Conservation (phyloP, 2,113 vertebrate genomes). For the Hippoglossus stenolepis region DNA sequence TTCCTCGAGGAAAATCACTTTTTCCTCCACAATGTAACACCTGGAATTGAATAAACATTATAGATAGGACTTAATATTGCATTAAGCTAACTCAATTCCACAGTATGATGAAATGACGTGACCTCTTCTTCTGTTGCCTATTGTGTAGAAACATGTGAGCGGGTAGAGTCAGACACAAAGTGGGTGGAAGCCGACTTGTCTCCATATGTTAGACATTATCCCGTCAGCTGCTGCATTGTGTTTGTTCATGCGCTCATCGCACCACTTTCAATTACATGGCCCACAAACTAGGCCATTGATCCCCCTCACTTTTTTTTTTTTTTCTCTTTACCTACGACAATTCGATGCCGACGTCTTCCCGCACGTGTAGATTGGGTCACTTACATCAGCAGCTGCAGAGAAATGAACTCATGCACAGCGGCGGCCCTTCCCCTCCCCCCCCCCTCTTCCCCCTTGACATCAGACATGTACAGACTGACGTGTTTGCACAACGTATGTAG, state of each 20-base stretch:
- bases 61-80: neutral
- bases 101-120: constrained; percentile 17
- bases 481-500: constrained; percentile 39
- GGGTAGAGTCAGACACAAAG: constrained; percentile 37
- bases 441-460: neutral
- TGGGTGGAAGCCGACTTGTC: constrained; percentile 45
- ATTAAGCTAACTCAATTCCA: constrained; percentile 1
- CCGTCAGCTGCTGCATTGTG: constrained; percentile 66
- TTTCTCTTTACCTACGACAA: neutral
- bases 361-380: constrained; percentile 36
- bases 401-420: neutral
- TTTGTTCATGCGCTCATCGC: constrained; percentile 55
- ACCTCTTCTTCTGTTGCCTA: neutral
- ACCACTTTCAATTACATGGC: constrained; percentile 73
- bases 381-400: constrained; percentile 62
- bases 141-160: constrained; percentile 37
- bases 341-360: constrained; percentile 26
- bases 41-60: constrained; percentile 1
- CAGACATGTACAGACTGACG: neutral
- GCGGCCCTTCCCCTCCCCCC: neutral
- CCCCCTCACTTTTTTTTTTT: constrained; percentile 43
- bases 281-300: constrained; percentile 69
- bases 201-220: constrained; percentile 74
- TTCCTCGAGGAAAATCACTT: neutral
- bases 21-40: neutral